Conservation (phyloP, 2,888 invertebrate species). For the Agrypnus murinus region DNA sequence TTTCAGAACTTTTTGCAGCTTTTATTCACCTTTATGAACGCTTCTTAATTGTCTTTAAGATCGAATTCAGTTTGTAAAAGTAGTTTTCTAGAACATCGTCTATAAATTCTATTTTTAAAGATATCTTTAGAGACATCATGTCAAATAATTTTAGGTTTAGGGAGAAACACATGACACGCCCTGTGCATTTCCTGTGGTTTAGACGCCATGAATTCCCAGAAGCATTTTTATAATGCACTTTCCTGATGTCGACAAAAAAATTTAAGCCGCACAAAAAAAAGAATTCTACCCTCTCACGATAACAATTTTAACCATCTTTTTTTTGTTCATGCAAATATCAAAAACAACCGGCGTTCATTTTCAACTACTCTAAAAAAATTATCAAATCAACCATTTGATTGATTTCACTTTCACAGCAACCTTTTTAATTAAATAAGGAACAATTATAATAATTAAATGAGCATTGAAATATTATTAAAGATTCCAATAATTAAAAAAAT, state of each 20-base stretch:
- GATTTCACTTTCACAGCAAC: too few species aligned
- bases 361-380: too few species aligned
- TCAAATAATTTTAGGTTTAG: slow-evolving; percentile 52
- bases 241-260: neutral
- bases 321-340: too few species aligned
- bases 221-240: slow-evolving; percentile 3
- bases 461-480: slow-evolving; percentile 4
- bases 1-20: too few species aligned
- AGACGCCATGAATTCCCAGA: slow-evolving; percentile 38
- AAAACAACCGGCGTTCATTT: too few species aligned
- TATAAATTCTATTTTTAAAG: slow-evolving; percentile 2
- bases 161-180: slow-evolving; percentile 51
- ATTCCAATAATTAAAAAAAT: neutral
- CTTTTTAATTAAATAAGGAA: too few species aligned
- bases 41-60: too few species aligned
- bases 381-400: too few species aligned
- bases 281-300: neutral
- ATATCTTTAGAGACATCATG: slow-evolving; percentile 12
- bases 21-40: too few species aligned
- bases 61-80: too few species aligned
- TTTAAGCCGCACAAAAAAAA: neutral
- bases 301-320: neutral
- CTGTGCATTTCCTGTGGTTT: slow-evolving; percentile 44
- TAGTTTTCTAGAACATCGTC: too few species aligned
- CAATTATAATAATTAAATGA: neutral